Evolutionary conservation across 2,888 invertebrate genomes (phyloP).

Genomic region (Leptodirus hochenwartii): DNA sequence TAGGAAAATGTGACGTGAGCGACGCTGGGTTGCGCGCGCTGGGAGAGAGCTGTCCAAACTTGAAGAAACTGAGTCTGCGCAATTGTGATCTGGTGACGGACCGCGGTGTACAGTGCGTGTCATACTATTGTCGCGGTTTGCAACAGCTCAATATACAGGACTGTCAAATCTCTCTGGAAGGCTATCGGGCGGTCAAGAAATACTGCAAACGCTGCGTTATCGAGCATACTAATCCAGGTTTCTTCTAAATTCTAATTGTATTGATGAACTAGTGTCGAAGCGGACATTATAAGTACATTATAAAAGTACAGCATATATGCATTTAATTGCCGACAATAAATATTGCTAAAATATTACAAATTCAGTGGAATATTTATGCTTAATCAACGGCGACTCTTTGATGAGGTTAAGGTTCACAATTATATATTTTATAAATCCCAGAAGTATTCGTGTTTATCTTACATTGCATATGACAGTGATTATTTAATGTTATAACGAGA

Average conservation of each 20-base stretch:
- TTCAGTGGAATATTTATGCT: too few relatives aligned
- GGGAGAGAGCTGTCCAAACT: constrained; percentile 76
- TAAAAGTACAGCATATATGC: too few relatives aligned
- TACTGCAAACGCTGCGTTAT: constrained; percentile 86
- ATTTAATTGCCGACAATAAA: too few relatives aligned
- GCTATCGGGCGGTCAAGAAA: constrained; percentile 80
- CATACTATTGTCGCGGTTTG: constrained; percentile 75
- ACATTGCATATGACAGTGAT: too few relatives aligned
- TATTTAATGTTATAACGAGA: too few relatives aligned
- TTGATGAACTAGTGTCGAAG: too few relatives aligned
- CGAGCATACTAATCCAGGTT: constrained; percentile 89
- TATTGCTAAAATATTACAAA: too few relatives aligned
- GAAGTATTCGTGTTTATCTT: too few relatives aligned
- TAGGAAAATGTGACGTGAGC: constrained; percentile 87
- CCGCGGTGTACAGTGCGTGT: constrained; percentile 70
- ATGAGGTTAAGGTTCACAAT: too few relatives aligned
- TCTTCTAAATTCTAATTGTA: constrained; percentile 42
- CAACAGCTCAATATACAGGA: constrained; percentile 88
- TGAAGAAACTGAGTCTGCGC: constrained; percentile 75
- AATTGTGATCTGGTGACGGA: constrained; percentile 87
- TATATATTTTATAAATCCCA: too few relatives aligned
- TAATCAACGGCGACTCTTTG: too few relatives aligned
- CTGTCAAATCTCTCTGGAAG: constrained; percentile 75
- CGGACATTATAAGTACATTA: too few relatives aligned
- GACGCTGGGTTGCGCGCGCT: constrained; percentile 74